Conservation (phyloP, 1,140 invertebrate genomes). For the Neodiprion virginianus region DNA sequence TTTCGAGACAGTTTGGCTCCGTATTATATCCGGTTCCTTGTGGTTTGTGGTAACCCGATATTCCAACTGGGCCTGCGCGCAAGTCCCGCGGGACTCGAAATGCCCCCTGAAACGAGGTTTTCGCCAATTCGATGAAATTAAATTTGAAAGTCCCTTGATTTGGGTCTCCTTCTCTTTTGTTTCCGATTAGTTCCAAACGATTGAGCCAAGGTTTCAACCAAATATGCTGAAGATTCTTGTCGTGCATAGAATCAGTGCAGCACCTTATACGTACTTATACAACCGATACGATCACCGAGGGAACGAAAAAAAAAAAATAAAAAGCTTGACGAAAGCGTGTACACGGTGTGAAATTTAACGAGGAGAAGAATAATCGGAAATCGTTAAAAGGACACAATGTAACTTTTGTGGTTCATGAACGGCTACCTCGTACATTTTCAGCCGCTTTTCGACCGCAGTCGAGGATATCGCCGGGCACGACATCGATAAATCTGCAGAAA, state of each 20-base stretch:
- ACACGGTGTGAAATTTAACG: background rate
- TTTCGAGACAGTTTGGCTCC: slow-evolving; percentile 1
- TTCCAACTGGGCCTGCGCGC: too few relatives aligned
- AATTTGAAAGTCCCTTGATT: background rate
- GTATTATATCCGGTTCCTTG: background rate
- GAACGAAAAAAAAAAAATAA: too few relatives aligned
- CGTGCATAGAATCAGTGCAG: too few relatives aligned
- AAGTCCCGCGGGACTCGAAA: too few relatives aligned
- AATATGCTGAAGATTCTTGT: too few relatives aligned
- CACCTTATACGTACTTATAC: too few relatives aligned
- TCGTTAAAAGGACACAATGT: slow-evolving; percentile 2
- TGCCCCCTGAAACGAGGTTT: too few relatives aligned
- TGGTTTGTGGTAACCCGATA: background rate
- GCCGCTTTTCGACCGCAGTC: background rate
- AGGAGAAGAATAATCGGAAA: background rate
- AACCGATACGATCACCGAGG: too few relatives aligned
- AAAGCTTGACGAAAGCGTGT: background rate
- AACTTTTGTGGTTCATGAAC: background rate
- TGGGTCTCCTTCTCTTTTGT: background rate
- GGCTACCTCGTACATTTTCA: background rate
- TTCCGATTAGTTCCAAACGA: background rate
- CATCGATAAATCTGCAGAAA: background rate
- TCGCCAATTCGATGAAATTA: background rate
- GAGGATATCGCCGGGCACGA: slow-evolving; percentile 1
- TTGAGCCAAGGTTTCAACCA: background rate